These are phyloP conservation scores for Sinonovacula constricta DNA, from an alignment of 1,140 invertebrate species.

Conservation along the genomic window DNA sequence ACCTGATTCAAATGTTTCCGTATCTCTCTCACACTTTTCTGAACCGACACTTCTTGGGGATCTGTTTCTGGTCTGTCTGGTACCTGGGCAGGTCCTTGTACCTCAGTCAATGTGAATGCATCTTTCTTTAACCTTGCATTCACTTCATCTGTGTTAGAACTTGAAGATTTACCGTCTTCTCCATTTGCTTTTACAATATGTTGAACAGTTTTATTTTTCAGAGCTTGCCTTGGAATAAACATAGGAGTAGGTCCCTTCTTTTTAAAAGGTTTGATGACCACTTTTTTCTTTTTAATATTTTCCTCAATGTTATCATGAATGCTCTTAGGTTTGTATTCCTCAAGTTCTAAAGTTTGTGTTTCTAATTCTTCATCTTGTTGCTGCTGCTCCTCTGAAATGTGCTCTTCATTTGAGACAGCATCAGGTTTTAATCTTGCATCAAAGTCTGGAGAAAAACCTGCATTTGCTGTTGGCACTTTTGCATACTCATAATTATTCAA, in stretches of 20 bases:
- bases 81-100: constrained; percentile 55
- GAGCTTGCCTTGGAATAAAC: constrained; percentile 72
- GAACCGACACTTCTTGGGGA: constrained; percentile 54
- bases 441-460: constrained; percentile 59
- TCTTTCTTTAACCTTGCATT: constrained; percentile 59
- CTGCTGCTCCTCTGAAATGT: neutral
- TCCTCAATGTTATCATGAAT: neutral
- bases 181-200: too few species aligned
- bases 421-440: constrained; percentile 51
- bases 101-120: constrained; percentile 65
- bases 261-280: constrained; percentile 63
- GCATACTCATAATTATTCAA: constrained; percentile 60
- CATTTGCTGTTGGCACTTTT: constrained; percentile 63
- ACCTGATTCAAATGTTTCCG: constrained; percentile 65
- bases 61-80: constrained; percentile 21
- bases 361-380: constrained; percentile 10
- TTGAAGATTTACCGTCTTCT: neutral
- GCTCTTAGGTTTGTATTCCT: neutral
- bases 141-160: constrained; percentile 46
- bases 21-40: constrained; percentile 60
- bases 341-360: neutral
- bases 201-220: constrained; percentile 46
- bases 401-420: neutral
- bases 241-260: constrained; percentile 53
- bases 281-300: constrained; percentile 12